Percentiles rank a stretch among this genome's conserved stretches.
phyloP scores from a whole-genome alignment of 2,113 vertebrate genomes.

The Chrysemys picta region DNA sequence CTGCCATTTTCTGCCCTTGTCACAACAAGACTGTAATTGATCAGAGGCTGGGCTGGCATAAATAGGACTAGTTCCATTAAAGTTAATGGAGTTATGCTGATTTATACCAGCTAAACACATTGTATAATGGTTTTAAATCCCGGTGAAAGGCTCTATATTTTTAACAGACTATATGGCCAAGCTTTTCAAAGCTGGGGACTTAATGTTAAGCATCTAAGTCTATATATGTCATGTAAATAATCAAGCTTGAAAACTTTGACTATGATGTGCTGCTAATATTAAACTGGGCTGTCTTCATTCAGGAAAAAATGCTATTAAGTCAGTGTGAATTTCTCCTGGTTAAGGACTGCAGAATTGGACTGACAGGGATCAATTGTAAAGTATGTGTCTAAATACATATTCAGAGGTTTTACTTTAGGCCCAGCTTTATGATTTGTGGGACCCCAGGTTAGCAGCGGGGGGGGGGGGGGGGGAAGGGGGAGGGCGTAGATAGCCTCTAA shows the following conservation, averaged over 20 bases:
- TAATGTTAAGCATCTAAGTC: background rate
- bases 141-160: background rate
- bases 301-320: background rate
- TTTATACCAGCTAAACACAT: background rate
- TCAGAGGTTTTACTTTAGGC: background rate
- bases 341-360: background rate
- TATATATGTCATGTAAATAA: background rate
- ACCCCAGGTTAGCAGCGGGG: background rate
- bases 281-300: background rate
- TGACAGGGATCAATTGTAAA: background rate
- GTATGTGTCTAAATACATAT: background rate
- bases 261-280: background rate
- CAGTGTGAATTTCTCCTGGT: background rate
- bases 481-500: no score
- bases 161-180: background rate
- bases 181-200: background rate
- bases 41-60: background rate
- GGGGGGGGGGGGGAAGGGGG: no score
- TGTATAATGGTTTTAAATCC: background rate
- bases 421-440: background rate
- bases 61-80: conserved; percentile 8
- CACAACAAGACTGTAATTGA: background rate
- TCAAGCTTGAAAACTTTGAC: background rate
- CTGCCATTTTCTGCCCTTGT: background rate
- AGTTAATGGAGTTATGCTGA: background rate